These are phyloP conservation scores for Pseudomyrmex flavicornis DNA, from an alignment of 1,140 invertebrate genomes.

Conservation along the genomic window DNA sequence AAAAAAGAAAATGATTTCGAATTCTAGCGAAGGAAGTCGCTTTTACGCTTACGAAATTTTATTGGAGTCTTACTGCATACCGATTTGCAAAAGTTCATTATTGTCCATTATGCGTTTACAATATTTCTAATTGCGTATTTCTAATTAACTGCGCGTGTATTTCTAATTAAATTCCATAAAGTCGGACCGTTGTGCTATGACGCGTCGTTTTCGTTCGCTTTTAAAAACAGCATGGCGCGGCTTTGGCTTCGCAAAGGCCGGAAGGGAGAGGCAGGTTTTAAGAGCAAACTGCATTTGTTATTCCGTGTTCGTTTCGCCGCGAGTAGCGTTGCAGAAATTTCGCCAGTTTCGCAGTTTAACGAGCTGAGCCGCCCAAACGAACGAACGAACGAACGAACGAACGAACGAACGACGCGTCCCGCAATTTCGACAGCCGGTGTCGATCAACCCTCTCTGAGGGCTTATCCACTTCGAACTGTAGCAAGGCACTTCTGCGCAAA, in stretches of 20 bases:
- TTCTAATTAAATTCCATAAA: too few relatives aligned
- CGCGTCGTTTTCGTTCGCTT: slow-evolving; percentile 21
- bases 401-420: slow-evolving; percentile 16
- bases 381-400: slow-evolving; percentile 7
- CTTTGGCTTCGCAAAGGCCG: neutral
- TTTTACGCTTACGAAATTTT: neutral
- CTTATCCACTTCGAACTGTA: slow-evolving; percentile 29
- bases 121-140: too few relatives aligned
- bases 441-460: slow-evolving; percentile 54
- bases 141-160: too few relatives aligned
- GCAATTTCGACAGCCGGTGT: slow-evolving; percentile 53
- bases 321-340: slow-evolving; percentile 52
- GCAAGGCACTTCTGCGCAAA: slow-evolving; percentile 32
- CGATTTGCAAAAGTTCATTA: too few relatives aligned
- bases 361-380: slow-evolving; percentile 10
- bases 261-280: neutral
- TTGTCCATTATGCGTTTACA: too few relatives aligned
- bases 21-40: too few relatives aligned
- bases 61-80: too few relatives aligned
- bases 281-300: slow-evolving; percentile 57
- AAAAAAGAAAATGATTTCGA: too few relatives aligned
- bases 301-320: slow-evolving; percentile 50
- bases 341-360: slow-evolving; percentile 54
- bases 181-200: neutral
- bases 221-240: slow-evolving; percentile 17